Evolutionary conservation across 2,797 vertebrate species (phyloP), one percentile per base, ranked within the genome.

Genomic region (Pampus argenteus): DNA sequence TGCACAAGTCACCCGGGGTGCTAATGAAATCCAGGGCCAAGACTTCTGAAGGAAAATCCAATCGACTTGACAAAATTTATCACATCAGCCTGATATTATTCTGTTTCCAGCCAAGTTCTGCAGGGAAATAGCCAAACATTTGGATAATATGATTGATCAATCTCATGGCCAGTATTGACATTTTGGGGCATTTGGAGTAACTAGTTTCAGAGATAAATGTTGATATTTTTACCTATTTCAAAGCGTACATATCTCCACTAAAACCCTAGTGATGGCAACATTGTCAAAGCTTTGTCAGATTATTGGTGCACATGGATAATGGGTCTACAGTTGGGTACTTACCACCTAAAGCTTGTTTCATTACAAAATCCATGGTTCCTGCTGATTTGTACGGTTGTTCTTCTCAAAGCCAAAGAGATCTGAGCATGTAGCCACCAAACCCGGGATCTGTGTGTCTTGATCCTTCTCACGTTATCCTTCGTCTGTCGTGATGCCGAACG

Each of bases 291-390:
- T 2, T 25, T 17, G 14, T 8, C 40, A 22, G 15, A 38, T 23
- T 9, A 25, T 0, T 20, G 4, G 26, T 31, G 50, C 18, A 22
- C 2, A 3, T 1, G 11, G 3, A 23, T 15, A 10, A 15, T 9
- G 10, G 1, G 10, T 36, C 4, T 25, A 23, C 29, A 45, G 22
- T 17, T 3, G 59, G 47, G 45, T 48, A 90, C 96, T 96, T 84
- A 99, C 97, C 98, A 60, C 97, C 98, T 74, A 99, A 92, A 47
- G 97, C 98, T 93, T 99, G 97, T 90, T 99, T 99, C 98, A 99
- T 99, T 77, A 99, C 97, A 76, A 99, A 99, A 94, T 99, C 97
- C 98, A 99, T 99, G 91, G 25, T 92, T 92, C 80, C 63, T 74
- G 82, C 80, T 70, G 85, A 68, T 88, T 70, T 20, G 84, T 84